Conservation (phyloP, 2,797 vertebrate genomes). For the Potorous gilbertii region DNA sequence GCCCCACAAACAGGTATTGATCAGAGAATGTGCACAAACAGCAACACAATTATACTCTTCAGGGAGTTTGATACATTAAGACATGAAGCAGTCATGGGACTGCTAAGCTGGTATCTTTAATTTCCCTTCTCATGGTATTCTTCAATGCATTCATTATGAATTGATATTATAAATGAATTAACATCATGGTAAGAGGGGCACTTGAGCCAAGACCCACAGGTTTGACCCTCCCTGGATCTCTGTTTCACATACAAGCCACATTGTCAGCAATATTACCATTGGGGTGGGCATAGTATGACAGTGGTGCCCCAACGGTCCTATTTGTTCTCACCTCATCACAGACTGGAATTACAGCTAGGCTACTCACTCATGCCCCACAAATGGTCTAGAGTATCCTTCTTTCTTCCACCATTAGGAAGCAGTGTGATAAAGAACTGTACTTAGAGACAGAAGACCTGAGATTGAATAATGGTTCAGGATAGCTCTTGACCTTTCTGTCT, state of each 20-base stretch:
- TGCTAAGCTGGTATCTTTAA: not conserved
- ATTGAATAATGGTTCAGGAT: not conserved
- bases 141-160: not conserved
- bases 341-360: not conserved
- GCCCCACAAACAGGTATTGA: not conserved
- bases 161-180: not conserved
- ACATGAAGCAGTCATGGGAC: not conserved
- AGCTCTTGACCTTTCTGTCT: not conserved
- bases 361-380: not conserved
- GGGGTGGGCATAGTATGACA: not conserved
- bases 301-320: not conserved
- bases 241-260: not conserved
- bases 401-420: not conserved
- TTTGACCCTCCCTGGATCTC: not conserved
- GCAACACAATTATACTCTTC: not conserved
- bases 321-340: not conserved
- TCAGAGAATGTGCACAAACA: not conserved
- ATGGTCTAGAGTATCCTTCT: not conserved
- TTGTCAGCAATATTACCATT: not conserved
- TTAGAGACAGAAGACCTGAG: not conserved
- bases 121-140: not conserved
- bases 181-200: not conserved
- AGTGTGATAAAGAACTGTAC: not conserved
- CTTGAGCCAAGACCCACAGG: not conserved
- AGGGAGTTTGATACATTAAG: not conserved